These are phyloP conservation scores for Ophioninae sp. DNA, from an alignment of 2,888 invertebrate species.

Conservation along the genomic window DNA sequence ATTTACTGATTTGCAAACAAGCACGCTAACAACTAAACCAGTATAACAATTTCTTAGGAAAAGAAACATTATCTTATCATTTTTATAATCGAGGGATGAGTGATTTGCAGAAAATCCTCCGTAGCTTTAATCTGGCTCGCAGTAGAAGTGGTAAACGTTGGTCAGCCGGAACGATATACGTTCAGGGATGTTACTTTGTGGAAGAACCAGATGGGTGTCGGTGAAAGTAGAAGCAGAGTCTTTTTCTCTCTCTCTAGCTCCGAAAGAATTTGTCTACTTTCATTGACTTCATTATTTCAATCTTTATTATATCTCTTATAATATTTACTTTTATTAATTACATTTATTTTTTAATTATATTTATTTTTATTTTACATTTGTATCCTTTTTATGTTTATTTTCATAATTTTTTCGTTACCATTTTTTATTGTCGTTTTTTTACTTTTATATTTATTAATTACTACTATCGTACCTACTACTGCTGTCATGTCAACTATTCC, in stretches of 20 bases:
- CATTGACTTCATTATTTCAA: too few species aligned
- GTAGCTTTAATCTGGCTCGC: slow-evolving; percentile 9
- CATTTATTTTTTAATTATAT: background rate
- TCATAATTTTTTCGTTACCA: too few species aligned
- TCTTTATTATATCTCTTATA: too few species aligned
- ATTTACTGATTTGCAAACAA: background rate
- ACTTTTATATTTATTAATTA: too few species aligned
- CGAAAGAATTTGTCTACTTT: too few species aligned
- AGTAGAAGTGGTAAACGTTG: slow-evolving; percentile 34
- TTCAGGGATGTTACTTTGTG: background rate
- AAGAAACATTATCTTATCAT: background rate
- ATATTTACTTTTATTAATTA: background rate
- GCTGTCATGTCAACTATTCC: too few species aligned
- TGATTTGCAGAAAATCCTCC: background rate
- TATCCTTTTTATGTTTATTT: too few species aligned
- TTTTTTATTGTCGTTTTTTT: background rate
- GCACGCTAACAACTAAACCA: too few species aligned
- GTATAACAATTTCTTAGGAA: background rate
- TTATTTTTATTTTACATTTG: too few species aligned
- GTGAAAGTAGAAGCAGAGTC: background rate
- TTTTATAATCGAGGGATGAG: slow-evolving; percentile 12
- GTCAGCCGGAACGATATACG: slow-evolving; percentile 15
- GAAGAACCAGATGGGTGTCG: background rate
- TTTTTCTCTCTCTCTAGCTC: too few species aligned
- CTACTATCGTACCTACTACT: too few species aligned